Percentiles rank a stretch among this genome's conserved stretches.
Evolutionary conservation across 92 coral and sea anemone species (phyloP).

Genomic region (Chrysogorgia sp.): DNA sequence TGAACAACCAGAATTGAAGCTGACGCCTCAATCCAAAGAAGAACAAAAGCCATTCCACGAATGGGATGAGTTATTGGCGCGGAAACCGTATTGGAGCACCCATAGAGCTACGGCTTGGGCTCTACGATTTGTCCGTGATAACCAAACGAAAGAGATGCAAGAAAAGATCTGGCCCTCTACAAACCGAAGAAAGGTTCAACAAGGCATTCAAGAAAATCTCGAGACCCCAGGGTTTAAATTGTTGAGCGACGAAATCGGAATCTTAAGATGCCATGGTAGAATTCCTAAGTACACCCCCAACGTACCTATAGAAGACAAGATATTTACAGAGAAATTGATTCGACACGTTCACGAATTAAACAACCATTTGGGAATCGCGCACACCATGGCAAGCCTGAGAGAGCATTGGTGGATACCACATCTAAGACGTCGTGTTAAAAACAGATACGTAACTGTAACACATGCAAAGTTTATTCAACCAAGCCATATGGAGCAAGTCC

Average conservation of each 20-base stretch:
- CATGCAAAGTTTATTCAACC: conserved; percentile 55
- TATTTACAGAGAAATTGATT: conserved; percentile 63
- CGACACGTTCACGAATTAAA: conserved; percentile 51
- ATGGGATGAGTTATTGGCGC: conserved; percentile 49
- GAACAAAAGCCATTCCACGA: conserved; percentile 52
- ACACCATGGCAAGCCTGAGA: conserved; percentile 69
- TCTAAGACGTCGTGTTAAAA: conserved; percentile 66
- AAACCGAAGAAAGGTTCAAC: conserved; percentile 36
- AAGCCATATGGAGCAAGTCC: conserved; percentile 57
- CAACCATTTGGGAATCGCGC: conserved; percentile 59
- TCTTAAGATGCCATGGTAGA: conserved; percentile 64
- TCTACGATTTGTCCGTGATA: conserved; percentile 15
- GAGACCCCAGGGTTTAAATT: background rate
- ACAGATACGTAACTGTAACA: conserved; percentile 50
- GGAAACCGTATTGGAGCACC: conserved; percentile 31
- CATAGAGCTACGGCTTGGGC: background rate
- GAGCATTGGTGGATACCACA: conserved; percentile 69
- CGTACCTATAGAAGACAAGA: conserved; percentile 55
- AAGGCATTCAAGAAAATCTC: conserved; percentile 35
- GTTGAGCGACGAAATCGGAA: conserved; percentile 38
- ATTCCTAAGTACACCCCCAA: conserved; percentile 60
- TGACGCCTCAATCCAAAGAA: background rate
- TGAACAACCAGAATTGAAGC: conserved; percentile 36
- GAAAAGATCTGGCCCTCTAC: background rate
- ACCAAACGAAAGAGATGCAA: conserved; percentile 12